These are phyloP conservation scores for Phataginus tetradactyla DNA, from an alignment of 2,797 vertebrate genomes.

Conservation along the genomic window DNA sequence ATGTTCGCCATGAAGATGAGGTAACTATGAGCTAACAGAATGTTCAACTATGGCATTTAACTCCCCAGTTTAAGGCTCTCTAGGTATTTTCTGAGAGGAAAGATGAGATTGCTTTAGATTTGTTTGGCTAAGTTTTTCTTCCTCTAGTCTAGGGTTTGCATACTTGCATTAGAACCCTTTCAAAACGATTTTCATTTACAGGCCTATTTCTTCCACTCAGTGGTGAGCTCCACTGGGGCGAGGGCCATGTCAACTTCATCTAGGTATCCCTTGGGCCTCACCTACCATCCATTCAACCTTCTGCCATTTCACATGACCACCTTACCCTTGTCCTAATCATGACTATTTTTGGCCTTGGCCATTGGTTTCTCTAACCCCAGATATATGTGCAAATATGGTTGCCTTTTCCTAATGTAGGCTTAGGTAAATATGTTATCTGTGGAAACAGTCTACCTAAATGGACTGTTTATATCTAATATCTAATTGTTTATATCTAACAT, in stretches of 20 bases:
- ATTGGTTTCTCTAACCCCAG: not conserved
- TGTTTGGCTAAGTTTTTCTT: constrained; percentile 88
- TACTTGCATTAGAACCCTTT: not conserved
- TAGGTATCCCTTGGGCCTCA: not conserved
- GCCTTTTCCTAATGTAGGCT: not conserved
- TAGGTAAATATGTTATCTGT: not conserved
- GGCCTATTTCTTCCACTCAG: not conserved
- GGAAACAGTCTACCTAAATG: not conserved
- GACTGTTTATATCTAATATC: not conserved
- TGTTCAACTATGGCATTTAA: not conserved
- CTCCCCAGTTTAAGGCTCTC: constrained; percentile 48
- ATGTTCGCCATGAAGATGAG: not conserved
- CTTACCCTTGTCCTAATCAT: not conserved
- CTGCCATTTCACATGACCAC: not conserved
- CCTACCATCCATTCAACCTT: not conserved
- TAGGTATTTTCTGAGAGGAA: constrained; percentile 94
- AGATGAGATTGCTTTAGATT: constrained; percentile 91
- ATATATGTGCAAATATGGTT: not conserved
- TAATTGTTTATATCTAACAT: too few species aligned
- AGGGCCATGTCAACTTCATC: not conserved
- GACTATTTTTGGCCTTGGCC: not conserved
- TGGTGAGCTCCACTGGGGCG: not conserved
- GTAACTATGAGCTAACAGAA: constrained; percentile 26
- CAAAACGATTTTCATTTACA: not conserved
- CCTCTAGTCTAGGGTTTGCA: not conserved